Conservation (phyloP, 2,797 vertebrate species). For the Pipistrellus pipistrellus region DNA sequence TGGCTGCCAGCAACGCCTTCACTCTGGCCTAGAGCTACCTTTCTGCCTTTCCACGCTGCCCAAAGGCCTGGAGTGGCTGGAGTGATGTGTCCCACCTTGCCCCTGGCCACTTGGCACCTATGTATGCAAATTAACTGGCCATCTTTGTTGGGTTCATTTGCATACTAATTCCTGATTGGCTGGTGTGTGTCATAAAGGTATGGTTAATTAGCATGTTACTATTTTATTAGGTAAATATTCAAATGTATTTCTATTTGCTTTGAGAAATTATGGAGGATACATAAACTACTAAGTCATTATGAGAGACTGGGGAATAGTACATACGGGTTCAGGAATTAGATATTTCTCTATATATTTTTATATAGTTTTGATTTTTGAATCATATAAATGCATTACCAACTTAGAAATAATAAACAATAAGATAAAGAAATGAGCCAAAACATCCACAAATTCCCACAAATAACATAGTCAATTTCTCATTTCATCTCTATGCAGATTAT, state of each 20-base stretch:
- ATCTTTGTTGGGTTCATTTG: no score
- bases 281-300: not conserved
- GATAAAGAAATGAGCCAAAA: conserved; percentile 12
- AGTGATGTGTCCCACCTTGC: no score
- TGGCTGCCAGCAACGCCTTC: no score
- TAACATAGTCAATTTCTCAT: not conserved
- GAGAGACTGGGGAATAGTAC: not conserved
- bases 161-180: no score
- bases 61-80: no score
- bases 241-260: conserved; percentile 33
- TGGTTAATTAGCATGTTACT: no score
- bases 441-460: not conserved
- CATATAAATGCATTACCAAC: not conserved
- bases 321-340: not conserved
- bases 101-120: no score
- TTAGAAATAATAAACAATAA: conserved; percentile 6
- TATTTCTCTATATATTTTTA: not conserved
- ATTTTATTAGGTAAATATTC: no score
- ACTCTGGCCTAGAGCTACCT: no score
- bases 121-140: no score
- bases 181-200: no score
- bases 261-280: conserved; percentile 1
- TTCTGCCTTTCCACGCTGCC: no score
- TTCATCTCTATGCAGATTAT: not conserved
- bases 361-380: not conserved